Evolutionary conservation across 2,888 invertebrate species (phyloP).

Genomic region (Branchellion lobata): DNA sequence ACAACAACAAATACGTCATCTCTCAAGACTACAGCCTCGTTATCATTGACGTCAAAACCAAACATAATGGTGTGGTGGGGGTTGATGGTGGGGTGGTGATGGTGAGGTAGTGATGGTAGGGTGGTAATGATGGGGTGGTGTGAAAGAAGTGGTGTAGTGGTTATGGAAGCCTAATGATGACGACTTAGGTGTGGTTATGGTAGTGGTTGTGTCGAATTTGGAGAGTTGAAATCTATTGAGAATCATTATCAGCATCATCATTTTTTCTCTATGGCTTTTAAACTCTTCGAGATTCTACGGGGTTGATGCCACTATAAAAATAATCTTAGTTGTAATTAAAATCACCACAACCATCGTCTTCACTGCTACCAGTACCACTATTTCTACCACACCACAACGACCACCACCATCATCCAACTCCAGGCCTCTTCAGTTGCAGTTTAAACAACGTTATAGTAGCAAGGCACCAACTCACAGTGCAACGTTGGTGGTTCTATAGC

Average conservation of each 20-base stretch:
- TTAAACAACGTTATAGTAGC: conserved; percentile 45
- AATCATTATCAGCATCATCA: too few species aligned
- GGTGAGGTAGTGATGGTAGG: too few species aligned
- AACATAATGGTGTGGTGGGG: conserved; percentile 36
- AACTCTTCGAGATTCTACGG: too few species aligned
- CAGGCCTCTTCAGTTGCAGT: conserved; percentile 45
- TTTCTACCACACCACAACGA: too few species aligned
- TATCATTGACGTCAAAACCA: conserved; percentile 25
- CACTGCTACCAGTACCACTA: too few species aligned
- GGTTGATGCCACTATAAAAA: too few species aligned
- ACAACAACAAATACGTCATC: conserved; percentile 38
- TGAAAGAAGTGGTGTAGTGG: conserved; percentile 20
- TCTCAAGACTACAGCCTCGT: conserved; percentile 43
- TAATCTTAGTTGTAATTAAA: not conserved
- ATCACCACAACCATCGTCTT: too few species aligned
- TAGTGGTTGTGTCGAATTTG: conserved; percentile 4
- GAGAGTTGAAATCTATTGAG: too few species aligned
- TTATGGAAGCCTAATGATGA: conserved; percentile 23
- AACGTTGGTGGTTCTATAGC: conserved; percentile 23
- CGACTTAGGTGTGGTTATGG: conserved; percentile 13
- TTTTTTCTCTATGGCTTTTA: too few species aligned
- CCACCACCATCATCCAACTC: too few species aligned
- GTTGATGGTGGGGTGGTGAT: too few species aligned
- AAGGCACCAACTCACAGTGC: conserved; percentile 41
- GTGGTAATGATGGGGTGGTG: too few species aligned